Evolutionary conservation across 2,888 invertebrate genomes (phyloP).

Genomic region (Drosophila basisetae): DNA sequence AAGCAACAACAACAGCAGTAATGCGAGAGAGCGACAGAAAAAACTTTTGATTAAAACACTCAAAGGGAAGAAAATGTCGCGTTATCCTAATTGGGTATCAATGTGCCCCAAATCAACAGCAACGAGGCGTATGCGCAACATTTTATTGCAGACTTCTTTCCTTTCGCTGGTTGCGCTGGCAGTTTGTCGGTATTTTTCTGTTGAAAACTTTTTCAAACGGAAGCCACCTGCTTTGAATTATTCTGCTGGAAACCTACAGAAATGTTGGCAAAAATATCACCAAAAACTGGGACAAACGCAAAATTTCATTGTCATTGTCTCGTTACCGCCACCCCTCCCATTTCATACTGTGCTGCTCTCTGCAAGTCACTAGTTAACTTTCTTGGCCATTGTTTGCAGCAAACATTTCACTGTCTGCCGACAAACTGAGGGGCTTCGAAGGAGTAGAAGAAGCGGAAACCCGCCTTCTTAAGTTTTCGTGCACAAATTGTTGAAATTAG

Average conservation of each 20-base stretch:
- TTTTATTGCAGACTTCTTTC: conserved; percentile 74
- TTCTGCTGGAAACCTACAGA: conserved; percentile 44
- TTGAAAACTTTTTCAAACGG: conserved; percentile 41
- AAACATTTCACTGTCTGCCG: conserved; percentile 55
- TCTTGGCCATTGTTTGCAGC: conserved; percentile 72
- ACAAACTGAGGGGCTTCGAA: conserved; percentile 2
- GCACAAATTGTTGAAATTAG: conserved; percentile 81
- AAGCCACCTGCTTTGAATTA: conserved; percentile 57
- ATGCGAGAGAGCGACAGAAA: conserved; percentile 9
- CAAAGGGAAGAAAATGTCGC: conserved; percentile 62
- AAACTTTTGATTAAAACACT: conserved; percentile 77
- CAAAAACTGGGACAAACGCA: conserved; percentile 40
- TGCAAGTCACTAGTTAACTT: conserved; percentile 67
- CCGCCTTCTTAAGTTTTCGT: conserved; percentile 72
- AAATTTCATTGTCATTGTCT: conserved; percentile 69
- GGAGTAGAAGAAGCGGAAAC: conserved; percentile 60
- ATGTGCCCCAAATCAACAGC: conserved; percentile 75
- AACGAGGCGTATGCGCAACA: conserved; percentile 47
- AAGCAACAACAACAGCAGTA: neutral
- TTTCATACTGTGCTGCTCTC: conserved; percentile 2
- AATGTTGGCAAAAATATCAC: conserved; percentile 49
- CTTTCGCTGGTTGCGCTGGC: conserved; percentile 9
- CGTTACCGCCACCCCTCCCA: neutral
- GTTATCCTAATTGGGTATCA: conserved; percentile 80
- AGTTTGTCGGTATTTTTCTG: conserved; percentile 55